These are phyloP conservation scores for Dascyllus trimaculatus DNA, from an alignment of 2,113 vertebrate species.

Conservation along the genomic window DNA sequence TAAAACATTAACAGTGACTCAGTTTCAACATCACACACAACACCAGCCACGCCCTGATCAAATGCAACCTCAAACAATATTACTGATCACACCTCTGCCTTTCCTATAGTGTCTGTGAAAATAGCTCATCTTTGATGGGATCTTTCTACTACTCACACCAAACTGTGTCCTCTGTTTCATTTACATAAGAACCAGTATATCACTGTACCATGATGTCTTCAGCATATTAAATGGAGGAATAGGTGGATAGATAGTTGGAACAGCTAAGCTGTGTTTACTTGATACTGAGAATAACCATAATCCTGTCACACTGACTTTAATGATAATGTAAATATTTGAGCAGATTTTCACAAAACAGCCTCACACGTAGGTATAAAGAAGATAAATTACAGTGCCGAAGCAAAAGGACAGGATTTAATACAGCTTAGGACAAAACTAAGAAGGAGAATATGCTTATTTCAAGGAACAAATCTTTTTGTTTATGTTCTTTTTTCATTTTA, in stretches of 20 bases:
- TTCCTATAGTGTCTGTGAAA: too few relatives aligned
- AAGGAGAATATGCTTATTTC: too few relatives aligned
- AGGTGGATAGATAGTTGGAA: not conserved
- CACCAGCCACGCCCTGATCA: not conserved
- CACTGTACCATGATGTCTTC: not conserved
- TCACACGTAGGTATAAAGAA: not conserved
- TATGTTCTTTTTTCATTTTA: too few relatives aligned
- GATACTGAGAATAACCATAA: not conserved
- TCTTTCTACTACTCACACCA: too few relatives aligned
- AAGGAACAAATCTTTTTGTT: too few relatives aligned
- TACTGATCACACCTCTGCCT: too few relatives aligned
- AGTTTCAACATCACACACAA: not conserved
- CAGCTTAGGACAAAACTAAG: too few relatives aligned
- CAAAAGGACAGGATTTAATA: not conserved
- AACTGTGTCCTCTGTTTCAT: too few relatives aligned
- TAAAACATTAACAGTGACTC: not conserved
- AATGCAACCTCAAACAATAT: too few relatives aligned
- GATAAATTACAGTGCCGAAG: not conserved
- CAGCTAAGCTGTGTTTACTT: not conserved
- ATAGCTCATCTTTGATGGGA: too few relatives aligned
- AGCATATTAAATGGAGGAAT: not conserved
- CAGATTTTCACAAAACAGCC: not conserved
- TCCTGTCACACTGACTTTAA: not conserved
- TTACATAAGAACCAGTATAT: too few relatives aligned
- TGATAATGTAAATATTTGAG: conserved; percentile 20